Conservation (phyloP, 1,140 invertebrate species). For the Metaphire vulgaris region DNA sequence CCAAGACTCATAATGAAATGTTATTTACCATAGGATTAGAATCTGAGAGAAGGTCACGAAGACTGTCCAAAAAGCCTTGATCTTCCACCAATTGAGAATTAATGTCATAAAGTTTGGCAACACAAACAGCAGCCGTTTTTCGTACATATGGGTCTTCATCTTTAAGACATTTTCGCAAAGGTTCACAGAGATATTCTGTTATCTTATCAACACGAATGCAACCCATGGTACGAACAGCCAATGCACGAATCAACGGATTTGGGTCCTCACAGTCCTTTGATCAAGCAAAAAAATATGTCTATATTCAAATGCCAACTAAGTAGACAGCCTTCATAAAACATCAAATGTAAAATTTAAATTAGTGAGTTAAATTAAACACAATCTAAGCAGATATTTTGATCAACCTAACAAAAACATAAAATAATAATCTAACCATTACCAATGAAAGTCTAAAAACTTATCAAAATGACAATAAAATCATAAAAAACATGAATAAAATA, state of each 20-base stretch:
- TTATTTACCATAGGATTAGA: constrained; percentile 98
- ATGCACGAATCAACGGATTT: constrained; percentile 94
- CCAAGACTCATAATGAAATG: no score
- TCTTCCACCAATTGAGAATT: constrained; percentile 95
- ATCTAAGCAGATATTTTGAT: no score
- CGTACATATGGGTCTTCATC: constrained; percentile 99
- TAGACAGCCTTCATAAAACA: no score
- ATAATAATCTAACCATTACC: no score
- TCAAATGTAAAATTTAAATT: no score
- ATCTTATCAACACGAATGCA: constrained; percentile 99
- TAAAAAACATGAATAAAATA: no score
- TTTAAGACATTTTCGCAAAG: constrained; percentile 84
- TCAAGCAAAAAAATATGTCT: no score
- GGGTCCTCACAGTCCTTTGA: constrained; percentile 98
- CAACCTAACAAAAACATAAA: no score
- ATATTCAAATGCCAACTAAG: no score
- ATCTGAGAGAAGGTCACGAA: constrained; percentile 94
- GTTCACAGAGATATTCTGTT: constrained; percentile 98
- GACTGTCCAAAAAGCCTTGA: constrained; percentile 93
- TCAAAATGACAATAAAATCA: no score
- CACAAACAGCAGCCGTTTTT: constrained; percentile 98
- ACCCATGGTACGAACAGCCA: constrained; percentile 99
- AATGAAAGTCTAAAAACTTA: no score
- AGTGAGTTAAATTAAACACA: no score
- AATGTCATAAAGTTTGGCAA: constrained; percentile 98